These are phyloP conservation scores for Archivesica marissinica DNA, from an alignment of 1,140 invertebrate species.

Conservation along the genomic window DNA sequence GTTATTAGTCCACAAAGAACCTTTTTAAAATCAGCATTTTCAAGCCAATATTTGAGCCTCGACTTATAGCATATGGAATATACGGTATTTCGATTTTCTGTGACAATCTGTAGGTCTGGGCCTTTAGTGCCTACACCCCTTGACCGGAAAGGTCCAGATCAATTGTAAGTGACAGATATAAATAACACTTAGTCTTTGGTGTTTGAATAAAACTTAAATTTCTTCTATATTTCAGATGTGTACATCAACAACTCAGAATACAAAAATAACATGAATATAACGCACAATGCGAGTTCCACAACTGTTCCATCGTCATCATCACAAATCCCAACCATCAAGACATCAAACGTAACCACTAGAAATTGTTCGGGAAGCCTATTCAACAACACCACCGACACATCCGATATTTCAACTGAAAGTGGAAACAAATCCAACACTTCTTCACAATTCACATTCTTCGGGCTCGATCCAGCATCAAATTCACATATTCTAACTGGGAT, in stretches of 20 bases:
- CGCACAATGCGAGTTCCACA: background rate
- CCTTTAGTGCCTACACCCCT: no score
- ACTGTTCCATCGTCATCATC: background rate
- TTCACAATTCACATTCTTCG: conserved; percentile 8
- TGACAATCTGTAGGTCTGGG: no score
- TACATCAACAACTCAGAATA: background rate
- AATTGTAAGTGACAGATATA: no score
- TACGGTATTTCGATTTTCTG: no score
- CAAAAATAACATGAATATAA: background rate
- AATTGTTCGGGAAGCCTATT: background rate
- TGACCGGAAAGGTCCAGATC: no score
- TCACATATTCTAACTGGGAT: conserved; percentile 22
- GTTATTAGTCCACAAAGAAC: no score
- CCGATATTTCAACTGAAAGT: no score
- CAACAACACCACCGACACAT: background rate
- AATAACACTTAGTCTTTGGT: no score
- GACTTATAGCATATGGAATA: no score
- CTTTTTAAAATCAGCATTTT: no score
- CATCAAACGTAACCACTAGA: no score
- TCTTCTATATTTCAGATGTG: background rate
- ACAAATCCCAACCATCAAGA: conserved; percentile 7
- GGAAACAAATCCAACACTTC: background rate
- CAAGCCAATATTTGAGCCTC: no score
- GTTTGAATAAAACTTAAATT: background rate
- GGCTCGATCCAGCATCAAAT: background rate